Conservation (phyloP, 2,113 vertebrate species). For the Aegithalos caudatus region DNA sequence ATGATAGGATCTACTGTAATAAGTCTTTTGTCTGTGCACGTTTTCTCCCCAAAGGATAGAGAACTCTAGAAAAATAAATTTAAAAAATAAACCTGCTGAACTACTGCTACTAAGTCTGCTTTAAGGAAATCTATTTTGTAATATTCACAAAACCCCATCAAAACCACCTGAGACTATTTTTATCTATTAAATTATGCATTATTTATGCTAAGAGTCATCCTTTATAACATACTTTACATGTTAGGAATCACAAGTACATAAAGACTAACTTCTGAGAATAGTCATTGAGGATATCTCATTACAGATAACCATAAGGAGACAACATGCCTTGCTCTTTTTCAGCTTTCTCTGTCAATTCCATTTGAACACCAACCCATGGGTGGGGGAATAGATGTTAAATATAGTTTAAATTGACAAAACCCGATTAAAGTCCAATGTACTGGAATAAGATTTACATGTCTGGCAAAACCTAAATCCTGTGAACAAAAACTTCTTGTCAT, state of each 20-base stretch:
- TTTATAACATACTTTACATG: not conserved
- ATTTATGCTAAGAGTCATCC: not conserved
- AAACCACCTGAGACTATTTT: not conserved
- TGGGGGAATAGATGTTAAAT: not conserved
- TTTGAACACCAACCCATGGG: not conserved
- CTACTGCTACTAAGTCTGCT: not conserved
- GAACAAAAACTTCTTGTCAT: not conserved
- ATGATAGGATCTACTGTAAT: slow-evolving; percentile 1
- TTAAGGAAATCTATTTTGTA: not conserved
- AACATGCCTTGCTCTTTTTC: not conserved
- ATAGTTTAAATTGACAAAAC: not conserved
- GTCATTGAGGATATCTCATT: not conserved
- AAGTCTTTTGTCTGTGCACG: not conserved
- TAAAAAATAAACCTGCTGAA: not conserved
- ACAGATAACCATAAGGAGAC: not conserved
- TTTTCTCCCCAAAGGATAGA: not conserved
- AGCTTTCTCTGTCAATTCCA: not conserved
- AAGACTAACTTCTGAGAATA: not conserved
- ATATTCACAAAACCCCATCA: not conserved
- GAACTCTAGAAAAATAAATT: not conserved
- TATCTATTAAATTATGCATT: not conserved
- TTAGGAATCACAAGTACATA: not conserved
- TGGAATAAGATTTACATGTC: not conserved
- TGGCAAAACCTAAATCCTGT: not conserved
- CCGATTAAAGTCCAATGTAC: not conserved